These are phyloP conservation scores for Mastomys natalensis DNA, from an alignment of 2,113 vertebrate species.

Conservation along the genomic window DNA sequence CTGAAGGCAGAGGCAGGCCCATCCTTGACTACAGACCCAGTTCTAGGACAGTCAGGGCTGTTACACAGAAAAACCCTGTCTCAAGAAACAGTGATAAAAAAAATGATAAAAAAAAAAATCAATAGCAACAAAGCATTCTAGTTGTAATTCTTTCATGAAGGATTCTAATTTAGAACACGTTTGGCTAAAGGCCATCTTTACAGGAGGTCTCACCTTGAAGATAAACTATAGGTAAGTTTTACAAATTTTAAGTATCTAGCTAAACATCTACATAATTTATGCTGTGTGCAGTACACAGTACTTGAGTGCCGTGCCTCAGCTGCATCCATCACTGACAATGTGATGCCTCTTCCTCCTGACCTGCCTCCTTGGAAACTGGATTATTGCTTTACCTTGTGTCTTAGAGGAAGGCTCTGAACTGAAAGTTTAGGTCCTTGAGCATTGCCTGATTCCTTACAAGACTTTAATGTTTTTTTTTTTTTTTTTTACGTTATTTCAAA, in stretches of 20 bases:
- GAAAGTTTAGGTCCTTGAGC: not conserved
- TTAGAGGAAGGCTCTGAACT: not conserved
- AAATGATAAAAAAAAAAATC: no score
- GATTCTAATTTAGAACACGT: not conserved
- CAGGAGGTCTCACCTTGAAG: not conserved
- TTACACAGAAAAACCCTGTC: no score
- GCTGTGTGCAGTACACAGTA: not conserved
- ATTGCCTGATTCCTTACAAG: not conserved
- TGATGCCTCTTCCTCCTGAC: not conserved
- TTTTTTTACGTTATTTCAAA: not conserved
- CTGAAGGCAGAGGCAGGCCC: no score
- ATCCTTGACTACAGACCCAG: no score
- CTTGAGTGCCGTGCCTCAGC: not conserved
- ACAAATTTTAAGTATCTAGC: not conserved
- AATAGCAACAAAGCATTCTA: not conserved
- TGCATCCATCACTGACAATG: not conserved
- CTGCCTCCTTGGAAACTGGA: not conserved
- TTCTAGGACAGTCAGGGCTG: no score
- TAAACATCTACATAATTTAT: not conserved
- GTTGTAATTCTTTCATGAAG: not conserved
- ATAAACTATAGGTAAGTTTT: not conserved
- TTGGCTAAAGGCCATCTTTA: not conserved
- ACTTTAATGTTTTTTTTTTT: constrained; percentile 12
- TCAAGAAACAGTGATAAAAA: no score
- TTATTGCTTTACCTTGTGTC: not conserved